Evolutionary conservation across 2,888 invertebrate genomes (phyloP), one percentile per base, ranked within the genome.

Genomic region (Eupithecia exiguata): DNA sequence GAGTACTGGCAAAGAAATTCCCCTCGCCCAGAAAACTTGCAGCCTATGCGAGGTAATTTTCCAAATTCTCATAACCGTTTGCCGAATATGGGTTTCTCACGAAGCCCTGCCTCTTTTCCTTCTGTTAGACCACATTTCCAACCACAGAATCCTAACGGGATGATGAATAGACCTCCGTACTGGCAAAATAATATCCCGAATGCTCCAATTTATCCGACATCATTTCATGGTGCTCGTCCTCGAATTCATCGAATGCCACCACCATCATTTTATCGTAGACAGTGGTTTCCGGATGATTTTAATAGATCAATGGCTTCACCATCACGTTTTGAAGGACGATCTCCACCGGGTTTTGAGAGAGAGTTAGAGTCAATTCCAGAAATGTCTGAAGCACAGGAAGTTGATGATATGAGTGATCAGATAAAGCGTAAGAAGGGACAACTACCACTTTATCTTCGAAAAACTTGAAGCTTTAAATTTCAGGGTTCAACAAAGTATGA

Each of bases 381-480:
- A n/a, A 2, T n/a, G 7, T n/a, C 49, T n/a, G 49, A n/a, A 49
- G n/a, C 5, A 49, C n/a, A n/a, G 9, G 49, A n/a, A n/a, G 5
- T 7, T 49, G 7, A n/a, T 49, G 49, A 49, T 9, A n/a, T 21
- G 21, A 0, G 21, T 21, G 53, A 53, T 21, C 53, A 53, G 43
- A 21, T 53, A 12, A 12, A 21, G 53, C 53, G 53, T 21, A 10
- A 21, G 53, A 12, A 53, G 10, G 71, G 71, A 46, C 71, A 72
- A 18, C 38, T 72, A 43, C 71, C 68, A 9, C 62, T 72, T 7
- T 68, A 72, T 68, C 71, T 72, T 63, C 71, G 71, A 62, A 53
- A 53, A 53, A 53, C 21, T 53, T 49, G 2, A 49, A 49, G 18
- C 14, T 40, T 46, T 46, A 5, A 18, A 18, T 46, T 18, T 46